Conservation (phyloP, 1,140 invertebrate genomes). For the Drosophila albomicans region DNA sequence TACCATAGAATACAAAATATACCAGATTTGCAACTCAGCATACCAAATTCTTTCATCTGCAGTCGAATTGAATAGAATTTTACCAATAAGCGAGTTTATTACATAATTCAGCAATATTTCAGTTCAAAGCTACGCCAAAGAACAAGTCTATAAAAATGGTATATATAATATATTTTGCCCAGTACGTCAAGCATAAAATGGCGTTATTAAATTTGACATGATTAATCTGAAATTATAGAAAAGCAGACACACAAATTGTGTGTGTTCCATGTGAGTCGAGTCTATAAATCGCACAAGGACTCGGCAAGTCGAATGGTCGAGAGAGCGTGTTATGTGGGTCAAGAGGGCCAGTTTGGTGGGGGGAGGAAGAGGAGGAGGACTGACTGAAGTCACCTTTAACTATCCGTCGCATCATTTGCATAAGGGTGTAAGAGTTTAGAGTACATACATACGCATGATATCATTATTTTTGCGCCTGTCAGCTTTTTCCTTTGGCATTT, state of each 20-base stretch:
- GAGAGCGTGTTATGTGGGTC: slow-evolving; percentile 26
- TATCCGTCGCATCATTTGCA: slow-evolving; percentile 38
- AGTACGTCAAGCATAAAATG: not conserved
- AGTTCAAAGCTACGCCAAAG: too few species aligned
- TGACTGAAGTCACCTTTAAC: slow-evolving; percentile 20
- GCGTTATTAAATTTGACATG: slow-evolving; percentile 45
- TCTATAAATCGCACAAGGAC: slow-evolving; percentile 3
- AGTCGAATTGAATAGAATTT: too few species aligned
- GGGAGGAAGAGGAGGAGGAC: not conserved
- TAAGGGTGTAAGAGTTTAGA: not conserved
- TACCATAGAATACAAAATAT: too few species aligned
- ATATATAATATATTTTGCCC: too few species aligned
- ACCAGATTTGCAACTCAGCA: too few species aligned
- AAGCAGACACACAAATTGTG: slow-evolving; percentile 4
- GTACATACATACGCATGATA: slow-evolving; percentile 32
- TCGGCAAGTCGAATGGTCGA: too few species aligned
- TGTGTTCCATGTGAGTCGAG: not conserved
- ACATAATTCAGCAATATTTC: too few species aligned
- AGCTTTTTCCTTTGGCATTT: slow-evolving; percentile 28
- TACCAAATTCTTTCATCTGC: too few species aligned
- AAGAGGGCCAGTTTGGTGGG: slow-evolving; percentile 11
- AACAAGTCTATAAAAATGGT: too few species aligned
- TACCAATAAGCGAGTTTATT: not conserved
- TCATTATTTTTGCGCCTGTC: slow-evolving; percentile 49
- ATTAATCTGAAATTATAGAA: slow-evolving; percentile 48